Conservation (phyloP, 2,797 vertebrate species). For the Chelonia mydas region DNA sequence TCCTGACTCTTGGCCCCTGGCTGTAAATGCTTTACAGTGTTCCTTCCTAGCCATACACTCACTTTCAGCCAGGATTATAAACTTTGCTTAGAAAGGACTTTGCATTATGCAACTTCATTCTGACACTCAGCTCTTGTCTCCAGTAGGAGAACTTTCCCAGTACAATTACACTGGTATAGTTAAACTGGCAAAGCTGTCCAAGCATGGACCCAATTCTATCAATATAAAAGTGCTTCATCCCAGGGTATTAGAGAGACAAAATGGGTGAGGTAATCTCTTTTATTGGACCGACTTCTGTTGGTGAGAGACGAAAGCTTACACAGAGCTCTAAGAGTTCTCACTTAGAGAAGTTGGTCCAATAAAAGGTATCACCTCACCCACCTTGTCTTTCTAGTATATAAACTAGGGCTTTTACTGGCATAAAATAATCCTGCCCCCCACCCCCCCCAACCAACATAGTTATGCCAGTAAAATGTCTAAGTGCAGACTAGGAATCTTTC, state of each 20-base stretch:
- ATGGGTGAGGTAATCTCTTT: background rate
- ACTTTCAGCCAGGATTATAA: background rate
- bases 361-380: background rate
- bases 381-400: background rate
- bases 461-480: background rate
- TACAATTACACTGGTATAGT: background rate
- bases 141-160: background rate
- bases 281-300: background rate
- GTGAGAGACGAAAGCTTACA: background rate
- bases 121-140: background rate
- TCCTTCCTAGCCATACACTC: background rate
- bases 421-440: background rate
- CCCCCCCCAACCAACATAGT: background rate
- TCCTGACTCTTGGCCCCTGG: fast-evolving
- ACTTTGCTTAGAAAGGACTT: background rate
- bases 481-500: background rate
- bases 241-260: background rate
- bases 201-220: background rate
- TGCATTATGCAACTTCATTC: background rate
- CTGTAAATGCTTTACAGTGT: background rate
- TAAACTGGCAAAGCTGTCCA: background rate
- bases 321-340: background rate
- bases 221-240: background rate
- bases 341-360: background rate
- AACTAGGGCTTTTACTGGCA: background rate